These are phyloP conservation scores for Oscheius myriophilus DNA, from an alignment of 2,888 invertebrate species.

Conservation along the genomic window DNA sequence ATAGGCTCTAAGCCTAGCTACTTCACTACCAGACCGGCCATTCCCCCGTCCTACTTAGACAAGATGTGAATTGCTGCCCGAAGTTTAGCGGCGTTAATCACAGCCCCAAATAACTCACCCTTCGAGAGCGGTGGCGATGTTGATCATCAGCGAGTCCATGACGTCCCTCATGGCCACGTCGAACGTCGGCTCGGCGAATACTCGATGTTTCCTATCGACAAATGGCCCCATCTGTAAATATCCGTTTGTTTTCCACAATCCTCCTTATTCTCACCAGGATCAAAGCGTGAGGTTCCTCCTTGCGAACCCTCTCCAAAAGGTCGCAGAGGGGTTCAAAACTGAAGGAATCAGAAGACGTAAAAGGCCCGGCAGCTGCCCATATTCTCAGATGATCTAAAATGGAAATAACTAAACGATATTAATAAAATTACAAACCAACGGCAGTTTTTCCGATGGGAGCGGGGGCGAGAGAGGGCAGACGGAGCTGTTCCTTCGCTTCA, in stretches of 20 bases:
- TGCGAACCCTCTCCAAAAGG: slow-evolving; percentile 35
- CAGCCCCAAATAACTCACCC: slow-evolving; percentile 31
- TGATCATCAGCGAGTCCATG: slow-evolving; percentile 17
- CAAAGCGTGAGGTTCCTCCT: slow-evolving; percentile 34
- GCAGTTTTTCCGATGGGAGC: background rate
- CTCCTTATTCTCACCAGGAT: slow-evolving; percentile 27
- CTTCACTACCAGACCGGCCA: no score
- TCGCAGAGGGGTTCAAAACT: slow-evolving; percentile 43
- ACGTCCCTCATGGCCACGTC: background rate
- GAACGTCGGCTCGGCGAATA: slow-evolving; percentile 15
- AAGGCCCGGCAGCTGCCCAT: slow-evolving; percentile 45
- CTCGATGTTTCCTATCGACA: slow-evolving; percentile 39
- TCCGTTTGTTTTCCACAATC: background rate
- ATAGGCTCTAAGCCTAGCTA: no score
- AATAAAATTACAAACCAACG: background rate
- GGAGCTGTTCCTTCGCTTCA: slow-evolving; percentile 9
- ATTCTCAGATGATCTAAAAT: slow-evolving; percentile 30
- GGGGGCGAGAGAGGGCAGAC: background rate
- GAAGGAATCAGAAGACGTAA: slow-evolving; percentile 37
- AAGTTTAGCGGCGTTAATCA: no score
- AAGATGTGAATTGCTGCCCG: no score
- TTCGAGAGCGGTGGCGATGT: slow-evolving; percentile 20
- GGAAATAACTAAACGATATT: background rate
- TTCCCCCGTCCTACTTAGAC: no score
- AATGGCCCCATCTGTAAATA: slow-evolving; percentile 42